Percentiles rank a stretch among this genome's conserved stretches.
These are phyloP conservation scores for Ichneumoninae sp. DNA, from an alignment of 2,888 invertebrate genomes.

Conservation along the genomic window DNA sequence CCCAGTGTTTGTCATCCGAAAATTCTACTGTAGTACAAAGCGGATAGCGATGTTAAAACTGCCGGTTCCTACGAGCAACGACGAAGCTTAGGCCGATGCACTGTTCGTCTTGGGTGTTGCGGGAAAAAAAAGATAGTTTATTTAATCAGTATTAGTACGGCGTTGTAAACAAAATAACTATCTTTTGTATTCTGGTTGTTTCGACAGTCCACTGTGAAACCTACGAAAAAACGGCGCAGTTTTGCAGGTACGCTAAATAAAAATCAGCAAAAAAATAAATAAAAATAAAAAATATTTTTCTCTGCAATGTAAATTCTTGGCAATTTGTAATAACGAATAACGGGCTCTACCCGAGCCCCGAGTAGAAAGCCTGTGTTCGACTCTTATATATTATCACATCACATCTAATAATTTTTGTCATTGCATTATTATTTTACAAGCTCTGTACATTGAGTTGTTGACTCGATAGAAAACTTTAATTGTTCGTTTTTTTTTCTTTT, in stretches of 20 bases:
- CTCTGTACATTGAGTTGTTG: slow-evolving; percentile 44
- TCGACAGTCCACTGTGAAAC: slow-evolving; percentile 83
- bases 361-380: slow-evolving; percentile 45
- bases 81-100: slow-evolving; percentile 20
- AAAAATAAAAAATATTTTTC: slow-evolving; percentile 46
- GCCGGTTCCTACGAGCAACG: neutral
- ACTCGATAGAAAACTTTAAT: slow-evolving; percentile 33
- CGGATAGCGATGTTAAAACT: slow-evolving; percentile 5
- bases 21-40: neutral
- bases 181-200: slow-evolving; percentile 80
- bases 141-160: slow-evolving; percentile 42
- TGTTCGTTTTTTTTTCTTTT: slow-evolving; percentile 59
- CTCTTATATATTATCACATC: slow-evolving; percentile 44
- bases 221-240: slow-evolving; percentile 83
- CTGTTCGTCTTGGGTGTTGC: slow-evolving; percentile 18
- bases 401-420: slow-evolving; percentile 42
- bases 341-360: slow-evolving; percentile 44
- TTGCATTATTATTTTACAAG: slow-evolving; percentile 38
- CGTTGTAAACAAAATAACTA: slow-evolving; percentile 56
- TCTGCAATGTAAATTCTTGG: slow-evolving; percentile 47
- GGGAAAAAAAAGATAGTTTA: slow-evolving; percentile 23
- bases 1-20: slow-evolving; percentile 76
- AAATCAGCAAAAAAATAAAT: slow-evolving; percentile 68
- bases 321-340: slow-evolving; percentile 16
- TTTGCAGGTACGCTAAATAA: slow-evolving; percentile 82